These are phyloP conservation scores for Hipposideros armiger DNA, from an alignment of 2,113 vertebrate species.

Conservation along the genomic window DNA sequence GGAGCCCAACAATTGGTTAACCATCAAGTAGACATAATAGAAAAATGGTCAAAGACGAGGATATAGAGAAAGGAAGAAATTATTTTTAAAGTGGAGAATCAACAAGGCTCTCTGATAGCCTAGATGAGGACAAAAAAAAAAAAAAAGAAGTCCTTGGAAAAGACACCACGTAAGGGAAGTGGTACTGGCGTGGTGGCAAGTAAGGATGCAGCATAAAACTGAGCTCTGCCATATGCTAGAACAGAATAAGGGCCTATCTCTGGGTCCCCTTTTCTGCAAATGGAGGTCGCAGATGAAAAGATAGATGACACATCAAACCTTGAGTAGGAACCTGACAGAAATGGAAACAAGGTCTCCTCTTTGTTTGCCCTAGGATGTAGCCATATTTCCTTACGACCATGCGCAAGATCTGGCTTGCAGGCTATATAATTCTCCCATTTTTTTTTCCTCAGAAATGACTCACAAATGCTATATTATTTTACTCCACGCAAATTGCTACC, in stretches of 20 bases:
- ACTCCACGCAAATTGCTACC: conserved; percentile 78
- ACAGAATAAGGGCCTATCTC: not conserved
- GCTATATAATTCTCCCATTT: conserved; percentile 47
- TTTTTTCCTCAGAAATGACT: conserved; percentile 69
- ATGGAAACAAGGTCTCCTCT: not conserved
- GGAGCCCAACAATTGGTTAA: not conserved
- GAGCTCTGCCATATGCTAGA: not conserved
- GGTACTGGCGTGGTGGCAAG: not conserved
- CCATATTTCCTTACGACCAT: not conserved
- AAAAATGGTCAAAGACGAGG: not conserved
- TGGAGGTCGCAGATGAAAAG: not conserved
- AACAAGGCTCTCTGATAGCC: not conserved
- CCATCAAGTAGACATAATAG: not conserved
- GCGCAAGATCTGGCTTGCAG: conserved; percentile 26
- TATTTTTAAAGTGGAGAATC: not conserved
- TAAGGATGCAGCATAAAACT: no score
- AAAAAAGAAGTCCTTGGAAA: not conserved
- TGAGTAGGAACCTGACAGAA: not conserved
- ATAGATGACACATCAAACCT: not conserved
- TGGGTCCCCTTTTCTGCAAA: not conserved
- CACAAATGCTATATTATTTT: conserved; percentile 73
- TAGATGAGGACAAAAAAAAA: not conserved
- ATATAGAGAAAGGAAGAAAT: not conserved
- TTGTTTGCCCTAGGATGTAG: not conserved
- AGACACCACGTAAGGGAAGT: not conserved